Conservation (phyloP, 2,113 vertebrate species). For the Pelecanoides urinatrix region DNA sequence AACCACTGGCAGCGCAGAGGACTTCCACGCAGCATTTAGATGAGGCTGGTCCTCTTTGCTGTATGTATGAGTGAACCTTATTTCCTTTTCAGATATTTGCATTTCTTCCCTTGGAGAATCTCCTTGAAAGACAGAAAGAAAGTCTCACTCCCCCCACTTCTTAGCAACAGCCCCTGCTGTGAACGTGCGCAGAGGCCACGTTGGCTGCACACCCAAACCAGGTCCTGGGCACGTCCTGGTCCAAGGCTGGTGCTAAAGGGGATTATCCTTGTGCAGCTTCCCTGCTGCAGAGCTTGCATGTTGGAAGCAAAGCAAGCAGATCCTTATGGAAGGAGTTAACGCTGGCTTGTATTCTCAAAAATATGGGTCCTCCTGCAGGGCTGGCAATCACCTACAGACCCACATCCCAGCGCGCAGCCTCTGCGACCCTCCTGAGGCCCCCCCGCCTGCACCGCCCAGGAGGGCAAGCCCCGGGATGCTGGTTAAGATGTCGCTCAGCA, state of each 20-base stretch:
- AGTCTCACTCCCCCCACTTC: neutral
- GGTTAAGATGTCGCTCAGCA: neutral
- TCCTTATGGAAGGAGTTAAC: neutral
- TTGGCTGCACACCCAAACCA: neutral
- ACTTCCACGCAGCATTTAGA: neutral
- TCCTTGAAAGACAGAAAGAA: neutral
- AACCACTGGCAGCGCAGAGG: neutral
- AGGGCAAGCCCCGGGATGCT: neutral
- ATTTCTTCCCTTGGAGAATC: neutral
- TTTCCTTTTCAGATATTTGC: neutral
- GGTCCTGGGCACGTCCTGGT: rapidly evolving
- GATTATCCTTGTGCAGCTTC: neutral
- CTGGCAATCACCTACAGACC: neutral
- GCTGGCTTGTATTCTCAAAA: neutral
- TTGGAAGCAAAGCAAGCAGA: neutral
- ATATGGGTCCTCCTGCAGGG: neutral
- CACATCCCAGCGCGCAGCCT: rapidly evolving
- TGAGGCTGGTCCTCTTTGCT: neutral
- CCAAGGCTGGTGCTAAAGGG: neutral
- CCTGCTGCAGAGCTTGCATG: neutral
- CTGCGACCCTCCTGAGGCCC: neutral
- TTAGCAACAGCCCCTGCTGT: neutral
- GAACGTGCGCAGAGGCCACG: rapidly evolving
- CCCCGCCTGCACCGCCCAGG: neutral
- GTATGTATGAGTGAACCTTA: neutral